phyloP scores from a whole-genome alignment of 2,797 vertebrate species.

The Hydrocynus forskahlii region DNA sequence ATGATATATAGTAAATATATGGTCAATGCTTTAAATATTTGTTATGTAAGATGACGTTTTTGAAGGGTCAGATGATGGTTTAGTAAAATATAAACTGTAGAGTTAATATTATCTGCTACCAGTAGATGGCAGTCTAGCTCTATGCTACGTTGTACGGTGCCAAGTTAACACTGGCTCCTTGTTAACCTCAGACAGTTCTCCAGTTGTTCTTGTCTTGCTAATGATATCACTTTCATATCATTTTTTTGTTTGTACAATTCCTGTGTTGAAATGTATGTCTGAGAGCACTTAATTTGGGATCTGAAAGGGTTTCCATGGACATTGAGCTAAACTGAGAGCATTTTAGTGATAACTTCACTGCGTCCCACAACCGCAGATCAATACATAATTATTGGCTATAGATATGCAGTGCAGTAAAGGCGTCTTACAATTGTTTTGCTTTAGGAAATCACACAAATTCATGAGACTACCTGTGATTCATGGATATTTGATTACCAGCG shows the following conservation, averaged over 20 bases:
- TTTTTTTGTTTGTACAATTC: background rate
- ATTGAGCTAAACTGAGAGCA: no score
- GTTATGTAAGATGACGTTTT: no score
- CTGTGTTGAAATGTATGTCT: no score
- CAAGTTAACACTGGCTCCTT: background rate
- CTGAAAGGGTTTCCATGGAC: background rate
- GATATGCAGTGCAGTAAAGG: background rate
- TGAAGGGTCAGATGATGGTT: background rate
- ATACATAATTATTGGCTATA: background rate
- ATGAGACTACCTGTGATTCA: slow-evolving; percentile 16
- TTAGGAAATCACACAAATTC: slow-evolving; percentile 17
- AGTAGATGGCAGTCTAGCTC: slow-evolving; percentile 74
- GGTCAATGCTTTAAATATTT: no score
- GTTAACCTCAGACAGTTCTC: slow-evolving; percentile 7
- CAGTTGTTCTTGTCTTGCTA: slow-evolving; percentile 3
- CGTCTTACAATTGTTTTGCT: slow-evolving; percentile 30
- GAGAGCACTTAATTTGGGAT: background rate
- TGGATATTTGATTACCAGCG: slow-evolving; percentile 65
- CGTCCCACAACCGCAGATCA: slow-evolving; percentile 1
- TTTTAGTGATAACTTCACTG: background rate
- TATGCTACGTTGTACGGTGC: slow-evolving; percentile 1
- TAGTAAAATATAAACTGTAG: background rate
- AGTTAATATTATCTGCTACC: slow-evolving; percentile 36
- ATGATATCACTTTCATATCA: background rate
- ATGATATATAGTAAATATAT: no score